Conservation (phyloP, 2,797 vertebrate species). For the Phrynocephalus forsythii region DNA sequence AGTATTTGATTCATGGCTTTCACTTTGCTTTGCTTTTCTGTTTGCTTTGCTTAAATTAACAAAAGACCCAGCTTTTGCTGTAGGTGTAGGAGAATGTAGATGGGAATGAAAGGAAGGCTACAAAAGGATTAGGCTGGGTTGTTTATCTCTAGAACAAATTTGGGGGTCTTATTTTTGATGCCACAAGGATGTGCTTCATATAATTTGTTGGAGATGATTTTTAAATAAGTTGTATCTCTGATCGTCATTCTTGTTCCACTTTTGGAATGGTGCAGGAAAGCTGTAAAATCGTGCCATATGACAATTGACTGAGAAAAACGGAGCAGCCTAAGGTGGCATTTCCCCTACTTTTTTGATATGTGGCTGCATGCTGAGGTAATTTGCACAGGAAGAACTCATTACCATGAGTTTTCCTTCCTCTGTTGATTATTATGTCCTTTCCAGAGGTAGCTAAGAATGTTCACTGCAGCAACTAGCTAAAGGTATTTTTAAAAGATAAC, state of each 20-base stretch:
- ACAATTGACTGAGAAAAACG: constrained; percentile 51
- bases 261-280: constrained; percentile 56
- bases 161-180: background rate
- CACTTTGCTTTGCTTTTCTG: background rate
- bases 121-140: background rate
- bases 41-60: background rate
- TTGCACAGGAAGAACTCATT: constrained; percentile 53
- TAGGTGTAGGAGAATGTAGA: too few species aligned
- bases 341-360: constrained; percentile 45
- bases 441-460: constrained; percentile 47
- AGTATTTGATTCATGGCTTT: background rate
- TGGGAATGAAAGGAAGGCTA: background rate
- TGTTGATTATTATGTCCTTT: constrained; percentile 62
- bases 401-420: constrained; percentile 56
- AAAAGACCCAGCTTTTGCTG: background rate
- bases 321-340: constrained; percentile 46
- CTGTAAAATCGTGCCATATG: constrained; percentile 40
- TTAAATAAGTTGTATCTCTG: constrained; percentile 20
- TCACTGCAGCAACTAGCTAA: constrained; percentile 41
- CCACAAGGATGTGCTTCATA: background rate
- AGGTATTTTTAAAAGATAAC: constrained; percentile 53
- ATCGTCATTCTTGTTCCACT: constrained; percentile 21
- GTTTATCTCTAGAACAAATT: background rate
- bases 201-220: background rate
- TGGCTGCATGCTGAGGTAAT: constrained; percentile 60